A percentile compares a stretch with the other conserved stretches of the same genome.
Conservation (phyloP, 2,113 vertebrate species). For the Ovis aries region ARS-UI_Ramb_v3.0 NC_056080.1:56020501-56021000, state of each 20-base stretch:
- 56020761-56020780: constrained; percentile 34
- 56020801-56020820: neutral
- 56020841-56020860: neutral
- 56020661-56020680: constrained; percentile 65
- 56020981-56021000: neutral
- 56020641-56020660: constrained; percentile 54
- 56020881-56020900: neutral
- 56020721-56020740: constrained; percentile 69
- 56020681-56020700: constrained; percentile 59
- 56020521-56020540: too few relatives aligned
- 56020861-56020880: neutral
- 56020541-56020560: too few relatives aligned
- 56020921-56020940: neutral
- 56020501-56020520: too few relatives aligned
- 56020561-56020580: too few relatives aligned
- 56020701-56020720: constrained; percentile 54
- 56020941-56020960: neutral
- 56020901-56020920: neutral
- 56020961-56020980: neutral
- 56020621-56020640: too few relatives aligned
- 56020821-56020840: constrained; percentile 17
- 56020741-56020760: constrained; percentile 53
- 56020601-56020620: too few relatives aligned
- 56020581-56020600: too few relatives aligned
- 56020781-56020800: neutral